These are phyloP conservation scores for Melanotaenia pygmaea DNA, from an alignment of 2,797 vertebrate species.

Conservation along the genomic window DNA sequence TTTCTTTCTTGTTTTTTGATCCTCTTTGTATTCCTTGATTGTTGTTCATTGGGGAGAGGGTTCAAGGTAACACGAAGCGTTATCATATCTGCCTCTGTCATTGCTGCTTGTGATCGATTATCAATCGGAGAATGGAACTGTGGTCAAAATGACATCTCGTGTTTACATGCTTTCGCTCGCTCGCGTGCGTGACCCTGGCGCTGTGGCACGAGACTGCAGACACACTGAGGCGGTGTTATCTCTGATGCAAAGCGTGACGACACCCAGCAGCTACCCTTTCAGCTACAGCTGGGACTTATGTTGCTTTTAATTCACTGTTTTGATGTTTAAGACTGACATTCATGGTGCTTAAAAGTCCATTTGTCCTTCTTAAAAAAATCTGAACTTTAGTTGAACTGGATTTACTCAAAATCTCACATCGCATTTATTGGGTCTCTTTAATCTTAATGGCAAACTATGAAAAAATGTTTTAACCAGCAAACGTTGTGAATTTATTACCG, in stretches of 20 bases:
- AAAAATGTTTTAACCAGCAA: neutral
- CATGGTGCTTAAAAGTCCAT: too few species aligned
- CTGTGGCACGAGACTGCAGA: conserved; percentile 53
- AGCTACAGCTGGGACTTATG: neutral
- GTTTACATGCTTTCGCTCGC: conserved; percentile 49
- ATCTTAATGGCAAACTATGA: neutral
- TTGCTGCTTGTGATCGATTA: conserved; percentile 70
- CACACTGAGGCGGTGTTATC: conserved; percentile 20
- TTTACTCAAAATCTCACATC: neutral
- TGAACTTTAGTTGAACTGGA: neutral
- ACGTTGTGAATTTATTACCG: neutral
- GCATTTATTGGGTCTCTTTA: neutral
- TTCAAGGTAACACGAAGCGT: conserved; percentile 49
- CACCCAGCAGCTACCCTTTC: neutral
- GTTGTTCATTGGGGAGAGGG: conserved; percentile 20
- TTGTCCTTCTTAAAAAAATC: neutral
- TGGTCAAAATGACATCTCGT: conserved; percentile 69
- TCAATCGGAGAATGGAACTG: conserved; percentile 69
- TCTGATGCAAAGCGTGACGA: neutral
- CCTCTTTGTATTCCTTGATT: conserved; percentile 32
- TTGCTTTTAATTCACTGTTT: neutral
- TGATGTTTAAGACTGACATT: too few species aligned
- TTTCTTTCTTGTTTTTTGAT: conserved; percentile 1
- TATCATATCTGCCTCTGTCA: conserved; percentile 68
- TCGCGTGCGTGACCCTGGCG: conserved; percentile 49